Evolutionary conservation across 2,888 invertebrate genomes (phyloP), one percentile per base, ranked within the genome.

Genomic region (Drosophila nigricruria): DNA sequence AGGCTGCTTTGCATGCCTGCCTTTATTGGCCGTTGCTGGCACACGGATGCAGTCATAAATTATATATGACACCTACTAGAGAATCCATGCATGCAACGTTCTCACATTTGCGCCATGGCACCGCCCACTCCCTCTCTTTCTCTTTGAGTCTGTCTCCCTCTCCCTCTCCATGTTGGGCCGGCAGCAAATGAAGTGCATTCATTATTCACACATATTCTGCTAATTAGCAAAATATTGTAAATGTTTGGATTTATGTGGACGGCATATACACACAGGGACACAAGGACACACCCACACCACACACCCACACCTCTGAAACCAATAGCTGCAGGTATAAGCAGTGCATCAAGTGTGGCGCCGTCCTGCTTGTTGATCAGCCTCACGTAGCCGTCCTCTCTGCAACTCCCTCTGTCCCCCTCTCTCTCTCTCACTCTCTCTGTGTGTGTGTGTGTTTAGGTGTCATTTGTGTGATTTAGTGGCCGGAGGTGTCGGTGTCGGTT

Each of bases 131-230:
- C 30, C 60, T 27, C 20, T 9, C 8, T 1, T 34, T 18, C 40
- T 27, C 20, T n/a, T 32, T 14, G 12, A 16, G 34, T 34, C 34
- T 34, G 18, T 6, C 56, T 6, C 59, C n/a, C 16, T 0, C 61
- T 30, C 16, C 20, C 16, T 0, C 61, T 30, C 16, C 20, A 36
- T 18, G 34, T 36, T 34, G 36, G 36, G 32, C 30, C 45, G 32
- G 63, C 53, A 60, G 62, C 74, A 56, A 69, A 73, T 71, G 73
- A 71, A 73, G 77, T 73, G 77, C 73, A 74, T 84, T 88, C 83
- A 86, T 82, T 83, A 89, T 89, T 87, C 88, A 88, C 86, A 84
- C 88, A 81, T 81, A 89, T 89, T 81, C 80, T 76, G 85, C 86
- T 86, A 87, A 90, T 90, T 86, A 86, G 86, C 88, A 86, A 86